Evolutionary conservation across 2,888 invertebrate species (phyloP), one percentile per base, ranked within the genome.

Genomic region (Helobdella robusta): DNA sequence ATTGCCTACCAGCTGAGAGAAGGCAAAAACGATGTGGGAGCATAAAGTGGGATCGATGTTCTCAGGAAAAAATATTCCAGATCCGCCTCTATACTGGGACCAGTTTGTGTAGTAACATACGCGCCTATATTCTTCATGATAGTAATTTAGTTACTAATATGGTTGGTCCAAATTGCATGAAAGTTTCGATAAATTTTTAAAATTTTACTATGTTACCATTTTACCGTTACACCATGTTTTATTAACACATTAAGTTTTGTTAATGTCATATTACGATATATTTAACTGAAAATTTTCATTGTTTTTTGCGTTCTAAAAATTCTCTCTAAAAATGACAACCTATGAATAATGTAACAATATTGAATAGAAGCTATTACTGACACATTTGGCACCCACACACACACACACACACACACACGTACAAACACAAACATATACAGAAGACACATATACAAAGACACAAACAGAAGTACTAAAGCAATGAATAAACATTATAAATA

Each of bases 11-110:
- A 91, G 83, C 63, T 87, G 87, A 5, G 89, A 89, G 80, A 91
- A 91, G 0, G 89, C 86, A 74, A 91, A 91, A 34, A 89, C 85
- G 20, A 91, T 84, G 75, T 92, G 91, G 0, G 91, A 89, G 75
- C 91, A 91, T n/a, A 89, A 82, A 35, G 83, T 82, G 6, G 85
- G 83, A 59, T 71, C 67, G 11, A 71, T 66, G 65, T 71, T 62
- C 36, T 70, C 70, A 15, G 71, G 71, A 5, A 60, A 11, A 52
- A 72, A 72, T 30, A 62, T 65, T 30, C 69, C 71, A 2, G 54
- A 35, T 5, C 63, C 66, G 4, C 32, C 34, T 36, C 71, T 48
- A 30, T 65, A 61, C 48, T 70, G 68, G 20, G 75, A 71, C n/a
- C 70, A 73, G 50, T 73, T 73, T 50, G 74, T 72, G 67, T 73